Evolutionary conservation across 1,140 invertebrate species (phyloP).

Genomic region (Nautilus pompilius): DNA sequence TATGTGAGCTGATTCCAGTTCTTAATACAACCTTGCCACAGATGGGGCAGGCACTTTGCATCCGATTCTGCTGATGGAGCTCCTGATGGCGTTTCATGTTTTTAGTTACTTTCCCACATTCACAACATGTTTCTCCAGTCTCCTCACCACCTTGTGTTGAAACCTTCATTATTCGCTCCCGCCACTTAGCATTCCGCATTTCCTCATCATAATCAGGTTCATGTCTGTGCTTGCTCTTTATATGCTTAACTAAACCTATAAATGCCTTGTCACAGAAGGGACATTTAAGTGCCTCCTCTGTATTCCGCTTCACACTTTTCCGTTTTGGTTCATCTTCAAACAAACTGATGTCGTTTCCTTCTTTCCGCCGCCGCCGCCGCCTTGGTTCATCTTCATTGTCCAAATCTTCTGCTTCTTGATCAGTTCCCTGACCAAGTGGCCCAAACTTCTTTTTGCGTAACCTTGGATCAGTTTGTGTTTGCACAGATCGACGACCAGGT

Average conservation of each 20-base stretch:
- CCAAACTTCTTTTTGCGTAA: conserved; percentile 50
- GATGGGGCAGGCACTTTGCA: conserved; percentile 51
- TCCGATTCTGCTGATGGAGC: conserved; percentile 48
- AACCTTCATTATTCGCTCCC: conserved; percentile 50
- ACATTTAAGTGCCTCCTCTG: conserved; percentile 49
- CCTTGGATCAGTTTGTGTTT: conserved; percentile 47
- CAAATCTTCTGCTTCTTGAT: conserved; percentile 24
- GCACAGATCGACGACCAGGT: conserved; percentile 39
- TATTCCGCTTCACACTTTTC: conserved; percentile 42
- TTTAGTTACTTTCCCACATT: conserved; percentile 49
- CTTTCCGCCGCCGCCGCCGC: conserved; percentile 25
- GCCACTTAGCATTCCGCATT: conserved; percentile 51
- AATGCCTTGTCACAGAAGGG: conserved; percentile 51
- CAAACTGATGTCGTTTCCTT: conserved; percentile 38
- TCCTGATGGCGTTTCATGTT: conserved; percentile 50
- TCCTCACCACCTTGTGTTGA: conserved; percentile 42
- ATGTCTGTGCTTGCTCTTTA: conserved; percentile 48
- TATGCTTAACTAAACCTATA: conserved; percentile 49
- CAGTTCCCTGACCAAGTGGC: conserved; percentile 35
- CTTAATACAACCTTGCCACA: conserved; percentile 53
- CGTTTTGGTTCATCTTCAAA: conserved; percentile 48
- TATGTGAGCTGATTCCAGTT: conserved; percentile 51
- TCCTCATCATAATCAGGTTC: conserved; percentile 49
- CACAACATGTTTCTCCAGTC: conserved; percentile 42
- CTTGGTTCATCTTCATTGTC: conserved; percentile 22